These are phyloP conservation scores for Neogale vison DNA, from an alignment of 2,113 vertebrate species.

Conservation along the genomic window DNA sequence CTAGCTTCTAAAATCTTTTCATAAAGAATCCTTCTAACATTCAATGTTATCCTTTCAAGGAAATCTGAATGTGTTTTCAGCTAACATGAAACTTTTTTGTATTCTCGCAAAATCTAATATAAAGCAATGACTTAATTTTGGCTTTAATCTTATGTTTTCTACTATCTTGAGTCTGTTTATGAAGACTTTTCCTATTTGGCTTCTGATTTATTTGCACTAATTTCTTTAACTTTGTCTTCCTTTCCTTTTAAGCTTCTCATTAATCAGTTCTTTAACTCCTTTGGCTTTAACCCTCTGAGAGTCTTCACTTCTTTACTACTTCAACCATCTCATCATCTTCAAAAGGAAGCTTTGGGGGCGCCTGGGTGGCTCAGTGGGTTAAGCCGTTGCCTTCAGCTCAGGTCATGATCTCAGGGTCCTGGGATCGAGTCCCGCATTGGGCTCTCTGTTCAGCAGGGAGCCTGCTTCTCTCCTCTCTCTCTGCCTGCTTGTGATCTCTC, in stretches of 20 bases:
- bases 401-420: too few relatives aligned
- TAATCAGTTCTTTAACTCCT: background rate
- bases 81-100: background rate
- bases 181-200: background rate
- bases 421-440: too few relatives aligned
- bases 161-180: background rate
- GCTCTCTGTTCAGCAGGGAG: too few relatives aligned
- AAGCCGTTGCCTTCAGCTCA: too few relatives aligned
- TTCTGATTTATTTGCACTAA: constrained; percentile 10
- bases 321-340: background rate
- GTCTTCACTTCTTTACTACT: background rate
- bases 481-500: too few relatives aligned
- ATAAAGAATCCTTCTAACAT: background rate
- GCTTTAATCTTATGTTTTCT: background rate
- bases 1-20: background rate
- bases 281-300: background rate
- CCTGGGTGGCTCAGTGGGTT: too few relatives aligned
- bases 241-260: constrained; percentile 2
- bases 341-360: background rate
- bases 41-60: background rate
- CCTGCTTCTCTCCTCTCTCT: too few relatives aligned
- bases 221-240: constrained; percentile 3
- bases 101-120: background rate
- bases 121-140: constrained; percentile 2
- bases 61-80: constrained; percentile 13